phyloP scores from a whole-genome alignment of 2,113 vertebrate genomes.

The Centropus bengalensis region DNA sequence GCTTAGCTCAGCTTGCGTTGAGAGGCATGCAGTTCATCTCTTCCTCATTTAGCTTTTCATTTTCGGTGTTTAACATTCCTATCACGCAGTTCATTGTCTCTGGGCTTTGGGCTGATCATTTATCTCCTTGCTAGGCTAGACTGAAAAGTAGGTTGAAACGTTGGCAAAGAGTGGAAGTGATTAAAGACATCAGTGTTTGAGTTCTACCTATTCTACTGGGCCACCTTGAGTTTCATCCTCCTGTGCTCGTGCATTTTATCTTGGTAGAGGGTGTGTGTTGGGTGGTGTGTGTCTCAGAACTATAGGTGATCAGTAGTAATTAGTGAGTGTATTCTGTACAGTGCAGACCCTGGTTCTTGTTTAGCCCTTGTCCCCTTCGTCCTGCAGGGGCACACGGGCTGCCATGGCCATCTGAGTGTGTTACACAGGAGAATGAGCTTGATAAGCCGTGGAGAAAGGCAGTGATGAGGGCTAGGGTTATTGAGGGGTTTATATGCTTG shows the following conservation, averaged over 20 bases:
- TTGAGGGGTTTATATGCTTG: neutral
- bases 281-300: neutral
- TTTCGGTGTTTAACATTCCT: constrained; percentile 7
- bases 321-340: neutral
- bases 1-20: constrained; percentile 47
- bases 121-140: neutral
- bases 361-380: neutral
- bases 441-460: neutral
- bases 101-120: neutral
- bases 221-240: neutral
- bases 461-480: neutral
- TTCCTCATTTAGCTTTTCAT: constrained; percentile 36
- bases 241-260: neutral
- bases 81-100: neutral
- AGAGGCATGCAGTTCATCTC: neutral
- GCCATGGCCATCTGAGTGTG: neutral
- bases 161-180: neutral
- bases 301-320: neutral
- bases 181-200: neutral
- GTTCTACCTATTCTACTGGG: neutral
- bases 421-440: neutral
- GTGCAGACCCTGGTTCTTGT: neutral
- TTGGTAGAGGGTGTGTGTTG: neutral
- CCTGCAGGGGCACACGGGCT: neutral
- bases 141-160: neutral